Base-by-base conservation (phyloP, 2,888 invertebrate species). In the Biston stratarius region DNA sequence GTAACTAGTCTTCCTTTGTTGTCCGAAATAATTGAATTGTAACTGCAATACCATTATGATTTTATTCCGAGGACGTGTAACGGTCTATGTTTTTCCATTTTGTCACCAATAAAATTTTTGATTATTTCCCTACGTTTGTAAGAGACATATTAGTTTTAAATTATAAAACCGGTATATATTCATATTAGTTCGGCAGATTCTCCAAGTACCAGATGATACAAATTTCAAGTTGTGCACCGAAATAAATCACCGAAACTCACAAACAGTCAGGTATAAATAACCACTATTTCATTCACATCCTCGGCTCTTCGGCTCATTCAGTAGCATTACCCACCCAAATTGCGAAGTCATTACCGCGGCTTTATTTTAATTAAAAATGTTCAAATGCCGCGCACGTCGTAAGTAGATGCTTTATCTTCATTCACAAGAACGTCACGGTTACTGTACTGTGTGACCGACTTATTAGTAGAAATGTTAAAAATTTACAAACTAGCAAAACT, bases 371-470 rank as follows among this genome's bases (percentile, higher is more conserved):
- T 82, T 59, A 62, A 67, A 33, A 57, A 45, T 57, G 49, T 59
- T 15, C 49, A 59, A 72, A 62, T 65, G 69, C 59, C 65, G 53
- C 47, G 45, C 48, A 67, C 61, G 11, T 57, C 52, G 34, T 44
- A 49, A 53, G 61, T 65, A 56, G 63, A 68, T 68, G 60, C 82
- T 84, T 88, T 85, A 86, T 81, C 82, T 88, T 87, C 91, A 91
- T 92, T 92, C 89, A 91, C 83, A 80, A 85, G 83, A 82, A 78
- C 79, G 85, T 86, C 84, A 84, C 84, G 86, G 83, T 83, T 83
- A 42, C 42, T 55, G 42, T 55, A 55, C 42, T 12, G n/a, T 42
- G 12, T 8, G 40, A 42, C 42, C 3, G 14, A 14, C 14, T 38
- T 53, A 38, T 52, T 5, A 12, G 10, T 33, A 15, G 7, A 38